Conservation (phyloP, 2,888 invertebrate species). For the Fragum whitleyi region DNA sequence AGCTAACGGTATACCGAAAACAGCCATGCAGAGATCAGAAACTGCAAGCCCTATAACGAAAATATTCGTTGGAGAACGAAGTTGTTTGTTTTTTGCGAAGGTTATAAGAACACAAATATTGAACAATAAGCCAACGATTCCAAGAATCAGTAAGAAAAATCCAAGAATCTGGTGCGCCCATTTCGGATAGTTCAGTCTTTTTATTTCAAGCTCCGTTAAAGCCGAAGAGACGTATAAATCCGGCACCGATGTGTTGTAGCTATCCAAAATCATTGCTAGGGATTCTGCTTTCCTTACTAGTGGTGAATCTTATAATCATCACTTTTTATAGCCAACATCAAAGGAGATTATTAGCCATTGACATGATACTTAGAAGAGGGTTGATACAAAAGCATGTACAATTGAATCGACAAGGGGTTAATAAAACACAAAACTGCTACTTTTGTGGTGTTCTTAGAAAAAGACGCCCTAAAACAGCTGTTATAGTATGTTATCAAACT, state of each 20-base stretch:
- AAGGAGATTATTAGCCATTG: not conserved
- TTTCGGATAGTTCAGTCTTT: slow-evolving; percentile 27
- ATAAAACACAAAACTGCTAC: too few species aligned
- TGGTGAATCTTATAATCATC: not conserved
- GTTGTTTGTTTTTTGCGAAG: slow-evolving; percentile 67
- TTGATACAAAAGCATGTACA: too few species aligned
- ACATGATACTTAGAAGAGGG: not conserved
- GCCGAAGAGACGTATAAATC: not conserved
- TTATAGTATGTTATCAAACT: too few species aligned
- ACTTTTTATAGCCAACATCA: not conserved
- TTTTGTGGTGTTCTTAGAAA: too few species aligned
- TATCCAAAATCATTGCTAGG: not conserved
- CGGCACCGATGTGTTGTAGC: not conserved
- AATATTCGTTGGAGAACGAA: slow-evolving; percentile 73
- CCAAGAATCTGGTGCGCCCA: slow-evolving; percentile 38
- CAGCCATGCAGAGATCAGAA: slow-evolving; percentile 71
- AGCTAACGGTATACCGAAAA: slow-evolving; percentile 56
- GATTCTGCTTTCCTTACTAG: not conserved
- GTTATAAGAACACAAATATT: slow-evolving; percentile 64
- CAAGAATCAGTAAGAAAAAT: slow-evolving; percentile 30
- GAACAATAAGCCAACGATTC: slow-evolving; percentile 51
- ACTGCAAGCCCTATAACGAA: slow-evolving; percentile 73
- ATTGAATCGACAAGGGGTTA: too few species aligned
- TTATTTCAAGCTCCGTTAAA: slow-evolving; percentile 10
- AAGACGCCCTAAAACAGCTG: too few species aligned